phyloP scores from a whole-genome alignment of 1,140 invertebrate species.

The Neoseiulus cucumeris region DNA sequence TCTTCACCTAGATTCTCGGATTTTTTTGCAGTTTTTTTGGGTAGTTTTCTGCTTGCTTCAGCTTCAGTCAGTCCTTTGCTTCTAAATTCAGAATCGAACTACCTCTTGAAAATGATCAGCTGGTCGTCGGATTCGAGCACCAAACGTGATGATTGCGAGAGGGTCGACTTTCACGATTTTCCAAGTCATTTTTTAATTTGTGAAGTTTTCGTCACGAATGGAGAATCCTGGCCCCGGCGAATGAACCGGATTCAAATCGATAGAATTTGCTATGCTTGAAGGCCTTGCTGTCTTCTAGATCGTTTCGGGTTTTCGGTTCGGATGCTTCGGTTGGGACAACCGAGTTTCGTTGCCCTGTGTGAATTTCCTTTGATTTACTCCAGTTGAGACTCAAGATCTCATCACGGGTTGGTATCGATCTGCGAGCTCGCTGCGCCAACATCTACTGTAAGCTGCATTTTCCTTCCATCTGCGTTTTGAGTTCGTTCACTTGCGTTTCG shows the following conservation, averaged over 20 bases:
- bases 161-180: no score
- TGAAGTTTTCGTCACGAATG: not conserved
- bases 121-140: no score
- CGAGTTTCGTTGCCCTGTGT: no score
- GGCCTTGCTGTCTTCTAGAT: no score
- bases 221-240: not conserved
- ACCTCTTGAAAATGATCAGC: not conserved
- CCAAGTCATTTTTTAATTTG: not conserved
- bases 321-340: no score
- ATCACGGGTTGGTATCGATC: slow-evolving; percentile 17
- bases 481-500: slow-evolving; percentile 79
- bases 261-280: not conserved
- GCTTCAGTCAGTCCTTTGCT: not conserved
- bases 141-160: no score
- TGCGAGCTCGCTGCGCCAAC: slow-evolving; percentile 11
- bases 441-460: slow-evolving; percentile 36
- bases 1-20: not conserved
- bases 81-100: not conserved
- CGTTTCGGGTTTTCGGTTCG: no score
- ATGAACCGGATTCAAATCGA: not conserved
- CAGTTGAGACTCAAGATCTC: not conserved
- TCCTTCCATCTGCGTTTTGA: slow-evolving; percentile 79
- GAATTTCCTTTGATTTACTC: not conserved
- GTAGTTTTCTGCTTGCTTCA: not conserved
- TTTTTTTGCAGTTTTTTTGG: not conserved